Evolutionary conservation across 2,888 invertebrate genomes (phyloP).

Genomic region (Quadriops clusia): DNA sequence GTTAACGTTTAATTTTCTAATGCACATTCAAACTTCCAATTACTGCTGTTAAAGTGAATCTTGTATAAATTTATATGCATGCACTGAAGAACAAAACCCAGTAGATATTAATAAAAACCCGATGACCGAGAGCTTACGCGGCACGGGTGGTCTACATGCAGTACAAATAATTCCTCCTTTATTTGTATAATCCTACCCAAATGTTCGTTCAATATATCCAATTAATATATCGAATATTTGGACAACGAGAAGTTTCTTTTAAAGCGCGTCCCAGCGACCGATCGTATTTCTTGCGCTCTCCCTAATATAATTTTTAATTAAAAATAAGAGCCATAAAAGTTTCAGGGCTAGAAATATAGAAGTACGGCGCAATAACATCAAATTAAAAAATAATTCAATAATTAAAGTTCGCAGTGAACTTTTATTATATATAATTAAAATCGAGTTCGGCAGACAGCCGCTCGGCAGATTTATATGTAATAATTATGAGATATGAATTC

Average conservation of each 20-base stretch:
- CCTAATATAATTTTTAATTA: constrained; percentile 23
- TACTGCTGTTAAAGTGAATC: too few species aligned
- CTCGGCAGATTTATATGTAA: constrained; percentile 30
- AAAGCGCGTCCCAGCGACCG: too few species aligned
- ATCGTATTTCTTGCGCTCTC: too few species aligned
- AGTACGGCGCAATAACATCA: constrained; percentile 26
- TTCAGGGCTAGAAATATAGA: constrained; percentile 20
- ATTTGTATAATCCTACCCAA: constrained; percentile 29
- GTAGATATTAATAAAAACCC: too few species aligned
- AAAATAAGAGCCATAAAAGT: constrained; percentile 25
- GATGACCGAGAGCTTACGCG: too few species aligned
- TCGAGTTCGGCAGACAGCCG: constrained; percentile 24
- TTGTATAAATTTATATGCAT: too few species aligned
- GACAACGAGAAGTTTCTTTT: too few species aligned
- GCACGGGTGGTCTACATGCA: constrained; percentile 26
- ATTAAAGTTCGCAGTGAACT: constrained; percentile 28
- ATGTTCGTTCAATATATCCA: constrained; percentile 25
- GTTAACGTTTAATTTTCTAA: too few species aligned
- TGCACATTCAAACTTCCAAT: too few species aligned
- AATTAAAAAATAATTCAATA: constrained; percentile 31
- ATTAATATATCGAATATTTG: constrained; percentile 30
- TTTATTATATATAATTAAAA: constrained; percentile 32
- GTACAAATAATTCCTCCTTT: constrained; percentile 29
- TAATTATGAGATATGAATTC: constrained; percentile 30
- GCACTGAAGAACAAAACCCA: too few species aligned